phyloP scores from a whole-genome alignment of 1,140 invertebrate species.

The Drosophila saltans region DNA sequence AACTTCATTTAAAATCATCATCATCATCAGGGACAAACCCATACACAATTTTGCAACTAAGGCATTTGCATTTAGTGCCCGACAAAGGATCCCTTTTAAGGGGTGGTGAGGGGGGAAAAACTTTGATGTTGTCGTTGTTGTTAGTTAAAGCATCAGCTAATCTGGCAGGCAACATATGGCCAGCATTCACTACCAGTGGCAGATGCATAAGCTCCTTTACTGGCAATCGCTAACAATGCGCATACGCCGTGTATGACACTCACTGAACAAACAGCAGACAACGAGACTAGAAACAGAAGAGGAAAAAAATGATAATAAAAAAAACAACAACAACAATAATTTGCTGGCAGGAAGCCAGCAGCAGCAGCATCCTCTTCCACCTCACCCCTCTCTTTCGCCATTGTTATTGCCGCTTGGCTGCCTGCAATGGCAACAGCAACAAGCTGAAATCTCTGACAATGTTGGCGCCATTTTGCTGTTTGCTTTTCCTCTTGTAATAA shows the following conservation, averaged over 20 bases:
- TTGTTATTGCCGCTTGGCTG: slow-evolving; percentile 54
- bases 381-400: slow-evolving; percentile 28
- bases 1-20: slow-evolving; percentile 57
- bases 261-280: slow-evolving; percentile 15
- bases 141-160: slow-evolving; percentile 56
- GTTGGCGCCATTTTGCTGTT: slow-evolving; percentile 80
- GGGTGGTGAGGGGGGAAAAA: neutral
- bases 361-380: slow-evolving; percentile 37
- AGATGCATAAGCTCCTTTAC: slow-evolving; percentile 26
- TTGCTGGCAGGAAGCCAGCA: slow-evolving; percentile 74
- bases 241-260: slow-evolving; percentile 59
- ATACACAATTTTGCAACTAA: slow-evolving; percentile 1
- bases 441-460: slow-evolving; percentile 66
- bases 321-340: slow-evolving; percentile 48
- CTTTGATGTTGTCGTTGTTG: slow-evolving; percentile 33
- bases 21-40: slow-evolving; percentile 17
- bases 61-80: slow-evolving; percentile 22
- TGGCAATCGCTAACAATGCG: slow-evolving; percentile 62
- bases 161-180: slow-evolving; percentile 51
- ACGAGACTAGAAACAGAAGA: slow-evolving; percentile 35
- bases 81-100: slow-evolving; percentile 19
- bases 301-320: slow-evolving; percentile 45
- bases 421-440: slow-evolving; percentile 43
- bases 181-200: slow-evolving; percentile 35
- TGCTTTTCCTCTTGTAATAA: slow-evolving; percentile 80